Percentiles rank a stretch among this genome's conserved stretches.
Conservation (phyloP, 2,888 invertebrate species). For the Chrysolina haemoptera region DNA sequence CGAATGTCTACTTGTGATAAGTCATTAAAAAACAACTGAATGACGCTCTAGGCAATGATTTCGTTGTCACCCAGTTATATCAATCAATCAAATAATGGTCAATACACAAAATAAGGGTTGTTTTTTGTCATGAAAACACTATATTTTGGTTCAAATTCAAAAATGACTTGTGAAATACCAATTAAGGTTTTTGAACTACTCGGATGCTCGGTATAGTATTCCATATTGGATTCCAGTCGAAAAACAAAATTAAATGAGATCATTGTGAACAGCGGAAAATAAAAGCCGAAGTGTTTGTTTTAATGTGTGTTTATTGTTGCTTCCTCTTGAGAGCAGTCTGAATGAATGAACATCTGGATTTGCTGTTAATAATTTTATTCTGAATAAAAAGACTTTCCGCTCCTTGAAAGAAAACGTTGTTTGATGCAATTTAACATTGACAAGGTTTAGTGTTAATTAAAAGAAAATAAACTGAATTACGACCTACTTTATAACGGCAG, state of each 20-base stretch:
- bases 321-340: not conserved
- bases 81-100: no score
- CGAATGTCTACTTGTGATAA: no score
- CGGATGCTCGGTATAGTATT: no score
- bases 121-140: no score
- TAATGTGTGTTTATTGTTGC: not conserved
- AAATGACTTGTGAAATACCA: no score
- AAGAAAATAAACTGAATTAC: constrained; percentile 4
- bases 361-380: not conserved
- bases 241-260: not conserved
- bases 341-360: not conserved
- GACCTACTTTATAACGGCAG: not conserved
- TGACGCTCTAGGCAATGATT: no score
- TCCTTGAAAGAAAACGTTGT: constrained; percentile 1
- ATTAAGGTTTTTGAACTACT: no score
- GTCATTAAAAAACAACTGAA: no score
- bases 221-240: not conserved
- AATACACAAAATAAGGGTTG: no score
- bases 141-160: no score
- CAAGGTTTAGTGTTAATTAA: not conserved
- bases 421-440: not conserved
- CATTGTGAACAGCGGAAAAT: not conserved
- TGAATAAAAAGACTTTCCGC: not conserved
- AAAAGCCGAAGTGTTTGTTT: not conserved
- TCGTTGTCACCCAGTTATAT: no score